These are phyloP conservation scores for Rhimphoctona megacephalus DNA, from an alignment of 2,888 invertebrate species.

Conservation along the genomic window DNA sequence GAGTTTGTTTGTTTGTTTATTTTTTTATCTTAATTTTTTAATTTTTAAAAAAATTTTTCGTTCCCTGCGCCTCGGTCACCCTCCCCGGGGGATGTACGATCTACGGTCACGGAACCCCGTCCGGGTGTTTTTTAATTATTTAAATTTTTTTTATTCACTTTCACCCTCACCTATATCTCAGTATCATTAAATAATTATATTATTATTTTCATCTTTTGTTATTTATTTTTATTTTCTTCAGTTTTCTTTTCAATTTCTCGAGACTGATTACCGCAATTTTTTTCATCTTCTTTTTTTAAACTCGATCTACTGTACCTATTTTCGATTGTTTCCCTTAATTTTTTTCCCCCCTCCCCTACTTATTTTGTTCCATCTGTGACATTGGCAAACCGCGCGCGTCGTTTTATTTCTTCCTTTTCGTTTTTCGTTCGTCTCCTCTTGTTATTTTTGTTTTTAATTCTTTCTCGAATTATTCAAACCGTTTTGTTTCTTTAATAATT, in stretches of 20 bases:
- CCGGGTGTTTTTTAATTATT: slow-evolving; percentile 44
- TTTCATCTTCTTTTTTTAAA: not conserved
- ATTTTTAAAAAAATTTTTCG: slow-evolving; percentile 51
- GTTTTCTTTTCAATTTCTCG: slow-evolving; percentile 24
- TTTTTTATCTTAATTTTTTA: slow-evolving; percentile 32
- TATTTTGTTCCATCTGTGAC: slow-evolving; percentile 28
- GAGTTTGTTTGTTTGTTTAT: slow-evolving; percentile 63
- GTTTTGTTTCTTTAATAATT: slow-evolving; percentile 33
- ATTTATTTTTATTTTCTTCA: not conserved
- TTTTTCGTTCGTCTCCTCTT: not conserved
- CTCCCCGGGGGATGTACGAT: slow-evolving; percentile 59
- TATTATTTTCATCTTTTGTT: slow-evolving; percentile 7
- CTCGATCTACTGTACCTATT: slow-evolving; percentile 21
- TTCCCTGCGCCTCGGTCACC: slow-evolving; percentile 59
- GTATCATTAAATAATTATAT: slow-evolving; percentile 38
- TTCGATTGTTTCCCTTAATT: slow-evolving; percentile 25
- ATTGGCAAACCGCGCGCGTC: slow-evolving; percentile 52
- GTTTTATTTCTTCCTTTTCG: not conserved
- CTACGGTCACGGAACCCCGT: slow-evolving; percentile 64
- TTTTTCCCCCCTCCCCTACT: not conserved
- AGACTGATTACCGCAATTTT: slow-evolving; percentile 47
- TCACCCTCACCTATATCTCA: slow-evolving; percentile 20
- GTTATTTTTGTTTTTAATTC: not conserved
- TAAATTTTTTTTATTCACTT: slow-evolving; percentile 33
- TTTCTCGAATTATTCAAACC: slow-evolving; percentile 6